Conservation (phyloP, 2,797 vertebrate genomes). For the Labeo calbasu region DNA sequence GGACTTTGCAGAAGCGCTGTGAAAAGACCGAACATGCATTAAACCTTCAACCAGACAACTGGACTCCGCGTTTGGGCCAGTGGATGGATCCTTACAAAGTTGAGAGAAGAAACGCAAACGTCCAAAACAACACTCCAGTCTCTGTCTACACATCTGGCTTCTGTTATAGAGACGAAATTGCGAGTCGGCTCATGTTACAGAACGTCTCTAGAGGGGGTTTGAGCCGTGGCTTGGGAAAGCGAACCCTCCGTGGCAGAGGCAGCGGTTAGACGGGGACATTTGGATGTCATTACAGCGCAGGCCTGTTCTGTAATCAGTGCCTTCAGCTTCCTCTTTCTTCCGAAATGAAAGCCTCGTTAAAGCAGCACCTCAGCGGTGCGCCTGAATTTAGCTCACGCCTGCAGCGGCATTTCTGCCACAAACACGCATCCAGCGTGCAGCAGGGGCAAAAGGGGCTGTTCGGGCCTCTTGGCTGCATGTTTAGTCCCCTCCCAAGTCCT, state of each 20-base stretch:
- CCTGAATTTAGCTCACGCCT: conserved; percentile 20
- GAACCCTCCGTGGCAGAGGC: background rate
- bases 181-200: conserved; percentile 42
- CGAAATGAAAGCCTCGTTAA: conserved; percentile 41
- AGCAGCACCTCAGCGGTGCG: background rate
- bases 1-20: no score
- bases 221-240: background rate
- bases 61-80: no score
- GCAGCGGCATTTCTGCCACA: conserved; percentile 28
- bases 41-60: no score
- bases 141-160: conserved; percentile 41
- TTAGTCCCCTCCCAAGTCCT: conserved; percentile 23
- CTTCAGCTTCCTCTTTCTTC: conserved; percentile 35
- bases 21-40: no score
- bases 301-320: conserved; percentile 45
- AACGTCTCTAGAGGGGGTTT: conserved; percentile 6
- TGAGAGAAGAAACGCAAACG: background rate
- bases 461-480: conserved; percentile 18
- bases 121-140: background rate
- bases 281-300: conserved; percentile 55
- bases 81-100: no score
- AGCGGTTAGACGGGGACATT: conserved; percentile 43
- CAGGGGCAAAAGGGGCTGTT: background rate
- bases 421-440: background rate
- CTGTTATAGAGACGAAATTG: conserved; percentile 12